phyloP scores from a whole-genome alignment of 1,140 invertebrate species.

The Latrodectus geometricus region DNA sequence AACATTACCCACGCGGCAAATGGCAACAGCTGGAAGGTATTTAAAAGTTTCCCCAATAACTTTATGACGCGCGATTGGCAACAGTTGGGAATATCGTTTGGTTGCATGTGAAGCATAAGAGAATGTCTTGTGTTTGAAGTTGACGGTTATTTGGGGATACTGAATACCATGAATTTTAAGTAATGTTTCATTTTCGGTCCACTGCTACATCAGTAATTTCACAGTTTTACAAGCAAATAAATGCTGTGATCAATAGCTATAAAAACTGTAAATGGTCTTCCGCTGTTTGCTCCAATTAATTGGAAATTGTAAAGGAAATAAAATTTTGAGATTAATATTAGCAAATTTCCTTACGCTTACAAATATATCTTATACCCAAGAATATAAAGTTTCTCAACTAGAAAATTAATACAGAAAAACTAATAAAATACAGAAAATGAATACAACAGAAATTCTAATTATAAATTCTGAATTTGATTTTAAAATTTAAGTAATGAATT shows the following conservation, averaged over 20 bases:
- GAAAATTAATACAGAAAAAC: too few species aligned
- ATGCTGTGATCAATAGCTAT: background rate
- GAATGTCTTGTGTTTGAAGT: background rate
- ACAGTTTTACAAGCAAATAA: background rate
- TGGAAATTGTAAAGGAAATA: too few species aligned
- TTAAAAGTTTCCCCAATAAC: conserved; percentile 38
- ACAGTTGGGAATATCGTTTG: conserved; percentile 16
- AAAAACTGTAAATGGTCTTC: background rate
- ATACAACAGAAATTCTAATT: too few species aligned
- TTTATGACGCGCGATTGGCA: conserved; percentile 18
- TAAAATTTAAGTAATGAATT: too few species aligned
- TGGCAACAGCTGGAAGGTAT: conserved; percentile 26
- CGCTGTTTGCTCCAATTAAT: too few species aligned
- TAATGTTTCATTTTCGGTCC: conserved; percentile 2
- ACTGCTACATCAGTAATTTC: background rate
- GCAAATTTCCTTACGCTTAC: too few species aligned
- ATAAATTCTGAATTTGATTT: too few species aligned
- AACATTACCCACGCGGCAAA: conserved; percentile 8
- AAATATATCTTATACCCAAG: too few species aligned
- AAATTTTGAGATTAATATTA: too few species aligned
- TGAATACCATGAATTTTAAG: conserved; percentile 16
- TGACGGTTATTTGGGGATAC: background rate
- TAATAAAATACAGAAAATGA: too few species aligned
- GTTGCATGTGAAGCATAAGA: background rate
- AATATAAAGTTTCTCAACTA: too few species aligned